Percentiles rank a stretch among this genome's conserved stretches.
phyloP scores from a whole-genome alignment of 1,140 invertebrate species.

The Reticulitermes speratus region DNA sequence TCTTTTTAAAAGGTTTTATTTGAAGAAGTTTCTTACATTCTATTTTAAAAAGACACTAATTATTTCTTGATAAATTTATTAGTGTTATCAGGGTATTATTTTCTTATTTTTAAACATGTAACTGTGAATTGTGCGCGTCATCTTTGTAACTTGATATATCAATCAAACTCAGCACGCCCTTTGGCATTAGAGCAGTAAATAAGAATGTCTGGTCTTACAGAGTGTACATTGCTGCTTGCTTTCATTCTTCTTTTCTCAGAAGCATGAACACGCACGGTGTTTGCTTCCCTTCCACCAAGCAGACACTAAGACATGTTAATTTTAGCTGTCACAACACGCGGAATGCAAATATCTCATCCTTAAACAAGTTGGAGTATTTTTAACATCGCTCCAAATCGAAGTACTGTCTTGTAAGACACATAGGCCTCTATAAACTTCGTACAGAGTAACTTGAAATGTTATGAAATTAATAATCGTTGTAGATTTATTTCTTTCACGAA shows the following conservation, averaged over 20 bases:
- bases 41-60: not conserved
- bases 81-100: not conserved
- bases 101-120: not conserved
- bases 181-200: not conserved
- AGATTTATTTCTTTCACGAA: too few relatives aligned
- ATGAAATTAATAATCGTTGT: not conserved
- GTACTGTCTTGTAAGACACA: not conserved
- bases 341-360: slow-evolving; percentile 16
- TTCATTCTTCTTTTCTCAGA: not conserved
- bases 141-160: not conserved
- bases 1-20: too few relatives aligned
- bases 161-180: not conserved
- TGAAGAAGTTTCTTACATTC: too few relatives aligned
- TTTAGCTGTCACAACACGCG: not conserved
- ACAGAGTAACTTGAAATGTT: not conserved
- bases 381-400: not conserved
- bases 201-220: not conserved
- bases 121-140: not conserved
- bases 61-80: not conserved
- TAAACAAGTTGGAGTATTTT: not conserved
- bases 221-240: not conserved
- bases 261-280: too few relatives aligned
- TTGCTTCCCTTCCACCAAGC: not conserved
- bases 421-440: too few relatives aligned
- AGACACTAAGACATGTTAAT: slow-evolving; percentile 12